Evolutionary conservation across 2,797 vertebrate genomes (phyloP).

Genomic region (Diplodus sargus): DNA sequence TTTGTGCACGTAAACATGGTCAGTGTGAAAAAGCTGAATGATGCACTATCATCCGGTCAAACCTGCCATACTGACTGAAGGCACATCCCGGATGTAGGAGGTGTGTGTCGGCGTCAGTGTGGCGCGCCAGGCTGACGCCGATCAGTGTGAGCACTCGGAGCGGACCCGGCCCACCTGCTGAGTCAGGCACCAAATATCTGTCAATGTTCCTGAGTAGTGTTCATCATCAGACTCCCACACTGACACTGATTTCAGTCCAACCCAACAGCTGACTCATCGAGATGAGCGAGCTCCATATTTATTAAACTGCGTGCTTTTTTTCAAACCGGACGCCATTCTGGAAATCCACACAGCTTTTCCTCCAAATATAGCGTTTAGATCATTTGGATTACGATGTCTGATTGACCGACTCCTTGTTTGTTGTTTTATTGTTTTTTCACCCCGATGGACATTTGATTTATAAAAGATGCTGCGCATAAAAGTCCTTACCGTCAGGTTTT

Average conservation of each 20-base stretch:
- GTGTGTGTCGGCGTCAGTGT: slow-evolving; percentile 50
- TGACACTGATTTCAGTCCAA: slow-evolving; percentile 35
- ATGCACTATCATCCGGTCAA: slow-evolving; percentile 3
- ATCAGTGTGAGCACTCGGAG: slow-evolving; percentile 48
- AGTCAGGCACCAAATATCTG: slow-evolving; percentile 45
- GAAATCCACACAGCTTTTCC: neutral
- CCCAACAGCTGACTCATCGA: slow-evolving; percentile 6
- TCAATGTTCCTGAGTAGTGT: slow-evolving; percentile 28
- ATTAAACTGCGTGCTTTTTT: neutral
- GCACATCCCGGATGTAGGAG: slow-evolving; percentile 49
- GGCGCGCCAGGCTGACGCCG: slow-evolving; percentile 37
- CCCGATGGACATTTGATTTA: too few relatives aligned
- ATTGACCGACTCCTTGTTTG: neutral
- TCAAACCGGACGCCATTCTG: neutral
- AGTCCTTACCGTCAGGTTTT: too few relatives aligned
- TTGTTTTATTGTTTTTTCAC: neutral
- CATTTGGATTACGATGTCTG: neutral
- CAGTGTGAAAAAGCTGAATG: slow-evolving; percentile 1
- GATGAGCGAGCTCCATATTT: slow-evolving; percentile 1
- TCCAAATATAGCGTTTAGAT: neutral
- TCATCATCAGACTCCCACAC: slow-evolving; percentile 50
- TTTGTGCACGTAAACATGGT: too few relatives aligned
- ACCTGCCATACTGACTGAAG: slow-evolving; percentile 27
- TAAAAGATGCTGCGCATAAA: too few relatives aligned
- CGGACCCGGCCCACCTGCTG: slow-evolving; percentile 42